Evolutionary conservation across 2,888 invertebrate genomes (phyloP).

Genomic region (Tridacna crocea): DNA sequence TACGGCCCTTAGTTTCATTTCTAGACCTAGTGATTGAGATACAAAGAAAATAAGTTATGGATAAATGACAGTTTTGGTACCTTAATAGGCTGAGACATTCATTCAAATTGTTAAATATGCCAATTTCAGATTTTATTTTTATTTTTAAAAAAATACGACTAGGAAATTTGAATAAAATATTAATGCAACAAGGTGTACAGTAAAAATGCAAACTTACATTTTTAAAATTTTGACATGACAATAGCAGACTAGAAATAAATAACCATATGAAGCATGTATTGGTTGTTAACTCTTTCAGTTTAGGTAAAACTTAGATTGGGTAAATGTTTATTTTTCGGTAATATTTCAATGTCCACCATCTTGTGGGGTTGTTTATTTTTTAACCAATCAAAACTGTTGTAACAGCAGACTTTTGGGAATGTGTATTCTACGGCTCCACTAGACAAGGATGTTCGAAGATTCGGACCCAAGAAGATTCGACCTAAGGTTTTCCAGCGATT

Average conservation of each 20-base stretch:
- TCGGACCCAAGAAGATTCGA: too few species aligned
- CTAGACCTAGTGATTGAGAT: too few species aligned
- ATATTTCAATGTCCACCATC: background rate
- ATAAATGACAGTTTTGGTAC: too few species aligned
- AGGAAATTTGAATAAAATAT: background rate
- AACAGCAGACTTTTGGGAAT: background rate
- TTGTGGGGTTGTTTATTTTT: conserved; percentile 4
- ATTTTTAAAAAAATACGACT: too few species aligned
- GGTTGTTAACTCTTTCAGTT: background rate
- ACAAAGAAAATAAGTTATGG: too few species aligned
- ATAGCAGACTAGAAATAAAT: background rate
- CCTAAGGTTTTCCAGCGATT: too few species aligned
- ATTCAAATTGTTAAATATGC: too few species aligned
- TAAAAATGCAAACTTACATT: background rate
- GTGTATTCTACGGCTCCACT: background rate
- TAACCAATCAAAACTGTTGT: background rate
- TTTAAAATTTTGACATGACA: background rate
- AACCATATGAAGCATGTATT: background rate
- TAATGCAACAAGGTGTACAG: background rate
- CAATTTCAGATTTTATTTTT: background rate
- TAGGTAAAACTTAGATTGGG: background rate
- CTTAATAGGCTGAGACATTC: too few species aligned
- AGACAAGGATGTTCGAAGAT: too few species aligned
- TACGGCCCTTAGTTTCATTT: too few species aligned
- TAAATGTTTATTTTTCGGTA: background rate